Evolutionary conservation across 1,140 invertebrate species (phyloP).

Genomic region (Parasteatoda tepidariorum): DNA sequence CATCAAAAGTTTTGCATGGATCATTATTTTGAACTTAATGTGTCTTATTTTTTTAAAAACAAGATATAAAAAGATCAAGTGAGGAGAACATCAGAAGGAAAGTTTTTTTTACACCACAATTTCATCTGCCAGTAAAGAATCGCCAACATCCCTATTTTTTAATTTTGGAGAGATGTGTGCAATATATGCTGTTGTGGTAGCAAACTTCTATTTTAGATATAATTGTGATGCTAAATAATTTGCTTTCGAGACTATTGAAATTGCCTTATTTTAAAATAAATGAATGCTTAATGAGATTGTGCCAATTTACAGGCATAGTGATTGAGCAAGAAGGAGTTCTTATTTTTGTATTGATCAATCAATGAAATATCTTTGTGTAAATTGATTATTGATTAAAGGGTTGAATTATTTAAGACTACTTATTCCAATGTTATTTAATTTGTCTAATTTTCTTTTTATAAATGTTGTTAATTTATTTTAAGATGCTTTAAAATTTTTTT

Average conservation of each 20-base stretch:
- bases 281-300: slow-evolving; percentile 35
- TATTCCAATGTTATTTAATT: neutral
- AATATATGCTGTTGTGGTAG: slow-evolving; percentile 50
- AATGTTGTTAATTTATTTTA: too few species aligned
- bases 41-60: too few species aligned
- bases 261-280: slow-evolving; percentile 45
- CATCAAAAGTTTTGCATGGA: too few species aligned
- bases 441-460: neutral
- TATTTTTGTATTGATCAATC: slow-evolving; percentile 61
- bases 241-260: slow-evolving; percentile 37
- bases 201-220: slow-evolving; percentile 19
- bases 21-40: too few species aligned
- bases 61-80: too few species aligned
- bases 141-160: neutral
- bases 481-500: too few species aligned
- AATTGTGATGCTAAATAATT: slow-evolving; percentile 17
- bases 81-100: neutral
- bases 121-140: neutral
- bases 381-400: slow-evolving; percentile 58
- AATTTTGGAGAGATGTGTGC: slow-evolving; percentile 49
- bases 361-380: slow-evolving; percentile 58
- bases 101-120: neutral
- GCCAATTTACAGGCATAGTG: slow-evolving; percentile 34
- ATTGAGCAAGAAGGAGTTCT: slow-evolving; percentile 55
- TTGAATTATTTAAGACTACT: slow-evolving; percentile 41